These are phyloP conservation scores for Poecilia gillii DNA, from an alignment of 2,797 vertebrate genomes.

Conservation along the genomic window DNA sequence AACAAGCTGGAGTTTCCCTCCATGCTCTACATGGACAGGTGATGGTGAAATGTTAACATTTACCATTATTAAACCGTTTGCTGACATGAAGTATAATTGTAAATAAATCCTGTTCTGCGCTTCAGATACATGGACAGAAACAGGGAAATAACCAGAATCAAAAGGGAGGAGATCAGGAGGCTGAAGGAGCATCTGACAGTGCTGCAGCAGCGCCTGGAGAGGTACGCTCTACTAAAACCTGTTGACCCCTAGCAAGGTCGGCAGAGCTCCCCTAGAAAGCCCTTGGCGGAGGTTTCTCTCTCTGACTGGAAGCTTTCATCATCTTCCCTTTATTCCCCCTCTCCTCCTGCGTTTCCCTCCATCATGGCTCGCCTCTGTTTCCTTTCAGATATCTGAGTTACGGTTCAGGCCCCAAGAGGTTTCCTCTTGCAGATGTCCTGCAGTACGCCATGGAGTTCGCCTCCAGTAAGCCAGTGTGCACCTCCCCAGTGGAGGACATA, in stretches of 20 bases:
- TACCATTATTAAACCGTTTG: not conserved
- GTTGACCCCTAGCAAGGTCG: conserved; percentile 21
- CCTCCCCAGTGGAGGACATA: conserved; percentile 93
- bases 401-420: conserved; percentile 97
- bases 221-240: conserved; percentile 75
- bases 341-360: not conserved
- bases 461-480: conserved; percentile 97
- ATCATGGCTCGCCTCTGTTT: conserved; percentile 20
- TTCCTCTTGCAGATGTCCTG: conserved; percentile 97
- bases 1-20: conserved; percentile 98
- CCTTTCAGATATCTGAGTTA: conserved; percentile 95
- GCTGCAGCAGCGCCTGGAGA: conserved; percentile 96
- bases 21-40: conserved; percentile 99
- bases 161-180: conserved; percentile 97
- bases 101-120: not conserved
- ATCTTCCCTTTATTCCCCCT: not conserved
- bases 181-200: conserved; percentile 95
- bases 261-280: conserved; percentile 6
- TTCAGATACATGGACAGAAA: conserved; percentile 98
- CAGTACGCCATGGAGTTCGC: conserved; percentile 98
- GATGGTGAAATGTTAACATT: conserved; percentile 3
- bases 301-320: conserved; percentile 4
- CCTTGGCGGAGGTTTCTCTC: conserved; percentile 8
- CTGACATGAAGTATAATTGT: not conserved
- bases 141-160: conserved; percentile 95